Conservation (phyloP, 2,888 invertebrate species). For the Agrilus biguttatus region DNA sequence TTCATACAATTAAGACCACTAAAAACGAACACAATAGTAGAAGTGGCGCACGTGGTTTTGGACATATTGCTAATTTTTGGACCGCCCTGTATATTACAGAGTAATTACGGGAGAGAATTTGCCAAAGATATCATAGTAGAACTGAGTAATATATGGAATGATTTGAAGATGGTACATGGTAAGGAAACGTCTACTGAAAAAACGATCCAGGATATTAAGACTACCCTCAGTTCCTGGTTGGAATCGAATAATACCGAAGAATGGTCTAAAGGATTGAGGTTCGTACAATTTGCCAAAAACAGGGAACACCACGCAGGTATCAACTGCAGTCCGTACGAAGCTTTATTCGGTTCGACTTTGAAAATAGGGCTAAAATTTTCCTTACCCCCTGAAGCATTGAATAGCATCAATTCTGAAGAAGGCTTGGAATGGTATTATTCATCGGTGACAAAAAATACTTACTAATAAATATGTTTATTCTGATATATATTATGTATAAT, state of each 20-base stretch:
- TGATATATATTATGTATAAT: too few relatives aligned
- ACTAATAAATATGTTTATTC: too few relatives aligned
- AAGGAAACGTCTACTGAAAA: constrained; percentile 22
- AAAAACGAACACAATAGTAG: constrained; percentile 17
- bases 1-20: constrained; percentile 21
- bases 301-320: constrained; percentile 23
- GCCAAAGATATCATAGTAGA: constrained; percentile 14
- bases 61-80: constrained; percentile 24
- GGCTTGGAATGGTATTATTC: neutral
- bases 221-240: constrained; percentile 25
- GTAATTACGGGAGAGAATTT: constrained; percentile 23
- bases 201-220: constrained; percentile 23
- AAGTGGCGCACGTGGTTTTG: constrained; percentile 20
- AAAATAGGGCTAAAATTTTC: constrained; percentile 8
- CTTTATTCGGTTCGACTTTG: constrained; percentile 19
- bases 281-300: constrained; percentile 29
- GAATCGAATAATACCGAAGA: constrained; percentile 18
- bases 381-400: constrained; percentile 3
- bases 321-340: constrained; percentile 21
- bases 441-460: too few relatives aligned
- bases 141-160: constrained; percentile 19
- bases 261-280: constrained; percentile 26
- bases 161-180: constrained; percentile 23
- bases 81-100: constrained; percentile 21
- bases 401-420: neutral